Evolutionary conservation across 92 coral and sea anemone species (phyloP), one percentile per base, ranked within the genome.

Genomic region (Meandrina meandrites): DNA sequence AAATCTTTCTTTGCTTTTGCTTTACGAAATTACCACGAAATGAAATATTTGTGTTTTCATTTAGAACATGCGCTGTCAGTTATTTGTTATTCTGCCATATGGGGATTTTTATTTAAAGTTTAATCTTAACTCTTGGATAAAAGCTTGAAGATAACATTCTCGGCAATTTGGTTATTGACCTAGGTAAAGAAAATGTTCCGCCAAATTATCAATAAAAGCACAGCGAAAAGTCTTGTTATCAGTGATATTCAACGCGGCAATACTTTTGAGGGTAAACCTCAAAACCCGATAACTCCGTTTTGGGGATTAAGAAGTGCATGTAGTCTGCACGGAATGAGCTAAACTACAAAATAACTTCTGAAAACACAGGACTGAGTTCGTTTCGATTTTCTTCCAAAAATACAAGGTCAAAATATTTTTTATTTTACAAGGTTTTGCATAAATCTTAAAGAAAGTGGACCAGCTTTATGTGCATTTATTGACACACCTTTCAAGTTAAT

Each of bases 221-320:
- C n/a, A 72, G 76, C 45, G 35, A 73, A 34, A 71, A 34, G 48
- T 19, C n/a, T 24, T 34, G 48, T 73, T 73, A 73, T 73, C 78
- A 22, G 28, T 73, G 45, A 35, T 73, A 73, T 73, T 36, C 28
- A 6, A 36, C n/a, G 3, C 28, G 32, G 50, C 27, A 14, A 73
- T 73, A 37, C 78, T 36, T n/a, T 73, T 73, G 48, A 8, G 14
- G 27, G 51, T 37, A 73, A 34, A 40, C 28, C 78, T 19, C 50
- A 19, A 73, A 73, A 36, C 1, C 12, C 2, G 78, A 37, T 37
- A 35, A 73, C 48, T 3, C 7, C 28, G 21, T 10, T n/a, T 73
- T 37, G 51, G 50, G 76, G 75, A 69, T 69, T 69, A 69, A 69
- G 18, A 36, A 73, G 17, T 35, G 1, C 48, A 36, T 36, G 8